Evolutionary conservation across 2,888 invertebrate genomes (phyloP), one percentile per base, ranked within the genome.

Genomic region (Dendrolimus pini): DNA sequence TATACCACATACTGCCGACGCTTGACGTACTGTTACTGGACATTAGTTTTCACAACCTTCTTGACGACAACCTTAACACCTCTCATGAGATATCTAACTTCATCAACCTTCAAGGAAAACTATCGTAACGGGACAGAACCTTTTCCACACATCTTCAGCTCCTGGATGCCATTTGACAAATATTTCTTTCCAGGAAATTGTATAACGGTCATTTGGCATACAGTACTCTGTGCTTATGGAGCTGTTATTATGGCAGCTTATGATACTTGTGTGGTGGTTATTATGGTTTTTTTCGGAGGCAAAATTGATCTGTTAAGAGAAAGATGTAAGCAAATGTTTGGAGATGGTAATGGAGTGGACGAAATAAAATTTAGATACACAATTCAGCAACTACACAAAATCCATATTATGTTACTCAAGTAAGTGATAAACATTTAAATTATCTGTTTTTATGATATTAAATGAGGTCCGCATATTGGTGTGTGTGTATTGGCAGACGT

Each of bases 141-240:
- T 0, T 89, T 87, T 65, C 84, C 84, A 0, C 89, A 87, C 55
- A 85, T 89, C 30, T 85, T 85, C 53, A 88, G 85, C 59, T 80
- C 88, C 13, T 89, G 87, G 87, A 74, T 83, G 72, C 87, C 88
- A 1, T 75, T 84, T 63, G 80, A 89, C 60, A 87, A 87, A 58
- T 72, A 85, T 57, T 68, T 74, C 47, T 74, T 71, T 9, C 85
- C 87, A 9, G 86, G 86, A 7, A 71, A 69, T 54, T 89, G 84
- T 84, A 68, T 85, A 1, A 84, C 82, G 2, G 72, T 86, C 7
- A 14, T 74, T 0, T 82, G 81, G 79, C 88, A 89, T 59, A 61
- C 64, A 9, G 42, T 69, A 0, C 18, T 82, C 8, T 81, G 82
- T 59, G 68, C 66, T 1, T 83, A 82, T 60, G 88, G 88, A 42